Conservation (phyloP, 2,888 invertebrate genomes). For the Nephrotoma appendiculata region DNA sequence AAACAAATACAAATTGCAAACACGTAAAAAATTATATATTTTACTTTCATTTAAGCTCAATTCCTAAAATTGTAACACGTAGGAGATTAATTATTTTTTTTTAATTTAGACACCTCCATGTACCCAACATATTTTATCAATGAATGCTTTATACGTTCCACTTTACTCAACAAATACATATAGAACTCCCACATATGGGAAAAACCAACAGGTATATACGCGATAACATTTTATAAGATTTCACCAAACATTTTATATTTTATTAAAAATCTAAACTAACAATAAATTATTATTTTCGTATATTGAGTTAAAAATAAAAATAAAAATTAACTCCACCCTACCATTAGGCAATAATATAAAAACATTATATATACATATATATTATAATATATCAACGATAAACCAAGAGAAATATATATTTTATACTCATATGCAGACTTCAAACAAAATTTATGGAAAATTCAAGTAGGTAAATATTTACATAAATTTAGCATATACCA, state of each 20-base stretch:
- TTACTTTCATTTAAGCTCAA: neutral
- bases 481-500: neutral
- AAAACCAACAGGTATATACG: neutral
- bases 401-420: neutral
- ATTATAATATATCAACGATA: neutral
- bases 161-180: neutral
- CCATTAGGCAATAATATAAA: neutral
- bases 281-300: neutral
- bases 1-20: too few species aligned
- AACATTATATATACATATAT: neutral
- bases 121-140: neutral
- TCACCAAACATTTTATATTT: neutral
- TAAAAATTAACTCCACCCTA: neutral
- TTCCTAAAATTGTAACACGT: neutral
- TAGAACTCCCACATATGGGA: neutral
- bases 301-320: neutral
- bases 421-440: neutral
- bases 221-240: neutral
- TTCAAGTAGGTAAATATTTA: neutral
- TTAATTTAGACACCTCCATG: neutral
- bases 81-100: neutral
- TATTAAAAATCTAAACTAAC: neutral
- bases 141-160: neutral
- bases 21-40: too few species aligned
- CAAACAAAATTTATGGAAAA: neutral